phyloP scores from a whole-genome alignment of 92 coral and sea anemone species.

The Ricordea florida region DNA sequence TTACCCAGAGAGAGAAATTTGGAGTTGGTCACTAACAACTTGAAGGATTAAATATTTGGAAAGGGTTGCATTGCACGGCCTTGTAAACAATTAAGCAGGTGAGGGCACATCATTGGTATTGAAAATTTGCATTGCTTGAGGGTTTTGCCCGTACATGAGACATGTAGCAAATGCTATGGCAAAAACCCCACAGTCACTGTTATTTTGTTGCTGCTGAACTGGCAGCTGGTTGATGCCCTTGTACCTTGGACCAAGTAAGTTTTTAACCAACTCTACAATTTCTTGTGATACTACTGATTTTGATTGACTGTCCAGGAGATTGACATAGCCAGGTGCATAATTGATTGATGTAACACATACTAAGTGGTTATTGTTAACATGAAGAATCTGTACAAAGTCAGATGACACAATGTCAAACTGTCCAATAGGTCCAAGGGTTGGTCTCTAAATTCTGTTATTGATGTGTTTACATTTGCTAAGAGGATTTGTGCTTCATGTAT shows the following conservation, averaged over 20 bases:
- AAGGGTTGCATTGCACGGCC: not conserved
- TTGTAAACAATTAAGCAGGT: constrained; percentile 1
- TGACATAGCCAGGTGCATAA: constrained; percentile 60
- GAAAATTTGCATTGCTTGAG: not conserved
- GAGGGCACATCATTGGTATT: constrained; percentile 13
- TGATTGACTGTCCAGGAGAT: constrained; percentile 57
- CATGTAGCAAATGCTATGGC: constrained; percentile 17
- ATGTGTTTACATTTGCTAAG: constrained; percentile 51
- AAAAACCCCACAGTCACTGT: constrained; percentile 8
- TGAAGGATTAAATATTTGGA: not conserved
- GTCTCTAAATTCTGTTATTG: constrained; percentile 51
- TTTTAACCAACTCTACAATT: not conserved
- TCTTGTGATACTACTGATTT: constrained; percentile 30
- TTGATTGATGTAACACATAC: constrained; percentile 61
- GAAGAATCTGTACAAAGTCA: constrained; percentile 54
- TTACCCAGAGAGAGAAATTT: too few relatives aligned
- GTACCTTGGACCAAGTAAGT: constrained; percentile 10
- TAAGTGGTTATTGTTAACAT: constrained; percentile 56
- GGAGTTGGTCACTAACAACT: too few relatives aligned
- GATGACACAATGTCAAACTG: constrained; percentile 55
- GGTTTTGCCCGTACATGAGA: constrained; percentile 20
- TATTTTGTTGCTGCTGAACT: constrained; percentile 10
- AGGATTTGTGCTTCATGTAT: constrained; percentile 51
- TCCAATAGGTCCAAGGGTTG: constrained; percentile 61
- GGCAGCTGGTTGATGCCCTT: constrained; percentile 16